Evolutionary conservation across 2,888 invertebrate genomes (phyloP).

Genomic region (Drosophila mercatorum): DNA sequence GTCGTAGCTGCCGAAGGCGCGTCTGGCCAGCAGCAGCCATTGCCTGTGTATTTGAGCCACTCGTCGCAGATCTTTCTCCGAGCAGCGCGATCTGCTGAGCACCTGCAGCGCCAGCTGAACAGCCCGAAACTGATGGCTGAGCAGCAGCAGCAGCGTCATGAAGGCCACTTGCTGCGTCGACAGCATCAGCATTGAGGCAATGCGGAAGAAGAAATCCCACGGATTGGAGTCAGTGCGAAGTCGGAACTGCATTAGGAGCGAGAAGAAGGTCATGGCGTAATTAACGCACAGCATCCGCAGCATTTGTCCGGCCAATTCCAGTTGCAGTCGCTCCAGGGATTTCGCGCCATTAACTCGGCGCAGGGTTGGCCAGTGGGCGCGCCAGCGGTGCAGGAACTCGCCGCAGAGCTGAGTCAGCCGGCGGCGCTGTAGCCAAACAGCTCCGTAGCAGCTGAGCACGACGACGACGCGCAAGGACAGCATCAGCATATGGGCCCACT

Average conservation of each 20-base stretch:
- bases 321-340: constrained; percentile 34
- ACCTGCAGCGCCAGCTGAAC: constrained; percentile 48
- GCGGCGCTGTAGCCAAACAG: constrained; percentile 49
- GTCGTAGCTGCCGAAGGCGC: constrained; percentile 43
- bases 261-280: constrained; percentile 23
- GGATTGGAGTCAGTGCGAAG: neutral
- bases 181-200: constrained; percentile 20
- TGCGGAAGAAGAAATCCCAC: neutral
- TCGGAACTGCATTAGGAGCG: constrained; percentile 38
- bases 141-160: constrained; percentile 43
- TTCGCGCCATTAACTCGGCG: constrained; percentile 12
- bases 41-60: constrained; percentile 48
- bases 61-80: constrained; percentile 9
- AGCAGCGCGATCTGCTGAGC: constrained; percentile 11
- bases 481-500: constrained; percentile 25
- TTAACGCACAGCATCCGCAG: constrained; percentile 28
- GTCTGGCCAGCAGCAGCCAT: constrained; percentile 38
- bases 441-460: constrained; percentile 37
- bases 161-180: constrained; percentile 28
- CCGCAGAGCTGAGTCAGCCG: constrained; percentile 39
- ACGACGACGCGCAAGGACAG: constrained; percentile 2
- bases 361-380: constrained; percentile 13
- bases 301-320: constrained; percentile 27
- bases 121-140: constrained; percentile 57
- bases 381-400: constrained; percentile 37